Evolutionary conservation across 2,888 invertebrate genomes (phyloP), one percentile per base, ranked within the genome.

Genomic region (Lamellibrachia columna): DNA sequence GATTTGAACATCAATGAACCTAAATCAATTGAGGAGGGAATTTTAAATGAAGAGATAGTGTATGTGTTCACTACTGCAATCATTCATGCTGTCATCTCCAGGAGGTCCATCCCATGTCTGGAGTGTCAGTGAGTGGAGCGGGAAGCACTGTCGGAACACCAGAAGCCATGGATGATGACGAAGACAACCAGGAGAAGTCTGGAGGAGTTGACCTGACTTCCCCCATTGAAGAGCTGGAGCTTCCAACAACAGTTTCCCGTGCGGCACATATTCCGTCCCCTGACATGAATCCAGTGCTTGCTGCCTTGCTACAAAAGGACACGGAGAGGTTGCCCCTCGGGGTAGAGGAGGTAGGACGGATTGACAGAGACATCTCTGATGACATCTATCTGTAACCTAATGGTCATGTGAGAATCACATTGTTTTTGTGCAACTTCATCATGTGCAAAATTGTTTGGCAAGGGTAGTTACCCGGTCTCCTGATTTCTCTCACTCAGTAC

Each of bases 341-440:
- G 9, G 94, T 96, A 15, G 96, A 96, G 92, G 96, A 96, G 95
- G 96, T 96, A 90, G 40, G 92, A 22, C 11, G 60, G 15, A 15
- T 11, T 11, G 11, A 15, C 15, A 22, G 11, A 15, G 22, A 55
- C 9, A 9, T 55, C 8, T 9, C 9, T 55, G 8, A 7, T 55
- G 55, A 40, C 40, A 40, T 40, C 40, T 40, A 40, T 40, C 40
- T 40, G 40, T 40, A 40, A 40, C 40, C 40, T 40, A 40, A 40
- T 40, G 40, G 40, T 40, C 40, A 40, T 40, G 40, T 40, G 40
- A 40, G 40, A 40, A 40, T 40, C 40, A 40, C 40, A 40, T 40
- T 40, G 40, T 40, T 40, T 40, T 40, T 1, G 40, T 28, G 28
- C 28, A 28, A 28, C 28, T 28, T 28, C 28, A 28, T 28, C 28